phyloP scores from a whole-genome alignment of 2,888 invertebrate species.

The Zygogramma bicolorata region DNA sequence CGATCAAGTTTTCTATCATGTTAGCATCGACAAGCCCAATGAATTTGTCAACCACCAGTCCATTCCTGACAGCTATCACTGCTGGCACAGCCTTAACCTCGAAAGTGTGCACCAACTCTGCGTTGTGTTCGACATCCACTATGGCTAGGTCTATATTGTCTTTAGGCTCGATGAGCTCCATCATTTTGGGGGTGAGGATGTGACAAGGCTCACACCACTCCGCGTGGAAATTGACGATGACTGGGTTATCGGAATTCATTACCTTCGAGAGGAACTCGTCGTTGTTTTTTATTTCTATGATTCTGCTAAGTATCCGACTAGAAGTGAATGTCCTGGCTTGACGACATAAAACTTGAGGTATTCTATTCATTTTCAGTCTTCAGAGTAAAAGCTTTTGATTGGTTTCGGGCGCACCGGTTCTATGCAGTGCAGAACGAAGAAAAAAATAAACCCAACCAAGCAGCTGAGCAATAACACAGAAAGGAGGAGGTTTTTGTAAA shows the following conservation, averaged over 20 bases:
- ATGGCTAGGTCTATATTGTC: conserved; percentile 82
- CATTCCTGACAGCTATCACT: conserved; percentile 84
- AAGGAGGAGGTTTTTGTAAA: conserved; percentile 68
- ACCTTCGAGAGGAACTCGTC: conserved; percentile 85
- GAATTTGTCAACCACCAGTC: conserved; percentile 87
- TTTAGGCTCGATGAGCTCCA: conserved; percentile 80
- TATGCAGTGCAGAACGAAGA: conserved; percentile 68
- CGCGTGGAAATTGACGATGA: conserved; percentile 92
- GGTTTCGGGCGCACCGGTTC: conserved; percentile 67
- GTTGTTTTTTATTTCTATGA: conserved; percentile 76
- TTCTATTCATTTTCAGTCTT: conserved; percentile 42
- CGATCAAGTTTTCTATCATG: conserved; percentile 84
- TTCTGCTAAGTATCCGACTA: conserved; percentile 59
- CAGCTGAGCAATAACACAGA: conserved; percentile 66
- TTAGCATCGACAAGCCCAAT: conserved; percentile 86
- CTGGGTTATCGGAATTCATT: conserved; percentile 85
- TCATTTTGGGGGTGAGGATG: conserved; percentile 85
- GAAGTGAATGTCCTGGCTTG: conserved; percentile 41
- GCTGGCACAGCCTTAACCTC: conserved; percentile 88
- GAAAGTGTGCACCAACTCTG: conserved; percentile 85
- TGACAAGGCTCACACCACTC: conserved; percentile 94
- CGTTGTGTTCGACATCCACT: conserved; percentile 85
- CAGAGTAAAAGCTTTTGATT: conserved; percentile 61
- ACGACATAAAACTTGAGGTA: conserved; percentile 11
- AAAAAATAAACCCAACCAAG: conserved; percentile 66